Evolutionary conservation across 2,797 vertebrate species (phyloP).

Genomic region (Tragelaphus eurycerus): DNA sequence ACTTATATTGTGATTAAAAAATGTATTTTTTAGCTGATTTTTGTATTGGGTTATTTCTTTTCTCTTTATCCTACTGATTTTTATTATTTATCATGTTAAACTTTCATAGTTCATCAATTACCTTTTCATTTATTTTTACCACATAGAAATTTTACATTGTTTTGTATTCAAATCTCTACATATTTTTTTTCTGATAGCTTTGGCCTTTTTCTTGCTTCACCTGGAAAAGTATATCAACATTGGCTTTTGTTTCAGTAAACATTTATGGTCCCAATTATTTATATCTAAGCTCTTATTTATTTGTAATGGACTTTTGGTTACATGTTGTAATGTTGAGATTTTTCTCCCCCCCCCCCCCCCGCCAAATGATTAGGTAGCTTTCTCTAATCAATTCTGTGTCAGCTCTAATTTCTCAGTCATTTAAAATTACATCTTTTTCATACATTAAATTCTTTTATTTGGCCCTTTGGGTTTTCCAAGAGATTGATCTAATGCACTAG

Average conservation of each 20-base stretch:
- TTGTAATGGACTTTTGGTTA: constrained; percentile 11
- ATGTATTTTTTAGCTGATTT: background rate
- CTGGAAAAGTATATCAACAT: background rate
- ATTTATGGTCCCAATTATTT: background rate
- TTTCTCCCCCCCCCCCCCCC: background rate
- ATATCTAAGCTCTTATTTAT: background rate
- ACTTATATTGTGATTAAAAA: constrained; percentile 21
- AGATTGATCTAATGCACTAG: background rate
- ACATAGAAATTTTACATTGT: background rate
- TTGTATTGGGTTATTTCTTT: background rate
- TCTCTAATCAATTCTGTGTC: background rate
- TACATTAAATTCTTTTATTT: background rate
- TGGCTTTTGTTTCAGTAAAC: constrained; percentile 17
- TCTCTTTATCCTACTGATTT: background rate
- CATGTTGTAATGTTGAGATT: background rate
- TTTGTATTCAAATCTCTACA: background rate
- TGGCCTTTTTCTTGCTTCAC: background rate
- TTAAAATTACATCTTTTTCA: background rate
- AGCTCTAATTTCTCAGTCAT: background rate
- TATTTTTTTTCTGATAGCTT: background rate
- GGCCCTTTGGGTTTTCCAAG: background rate
- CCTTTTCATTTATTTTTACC: background rate
- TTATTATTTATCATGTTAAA: background rate
- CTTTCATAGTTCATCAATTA: background rate
- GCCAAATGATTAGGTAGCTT: background rate